phyloP scores from a whole-genome alignment of 2,113 vertebrate genomes.

The Anguilla rostrata region DNA sequence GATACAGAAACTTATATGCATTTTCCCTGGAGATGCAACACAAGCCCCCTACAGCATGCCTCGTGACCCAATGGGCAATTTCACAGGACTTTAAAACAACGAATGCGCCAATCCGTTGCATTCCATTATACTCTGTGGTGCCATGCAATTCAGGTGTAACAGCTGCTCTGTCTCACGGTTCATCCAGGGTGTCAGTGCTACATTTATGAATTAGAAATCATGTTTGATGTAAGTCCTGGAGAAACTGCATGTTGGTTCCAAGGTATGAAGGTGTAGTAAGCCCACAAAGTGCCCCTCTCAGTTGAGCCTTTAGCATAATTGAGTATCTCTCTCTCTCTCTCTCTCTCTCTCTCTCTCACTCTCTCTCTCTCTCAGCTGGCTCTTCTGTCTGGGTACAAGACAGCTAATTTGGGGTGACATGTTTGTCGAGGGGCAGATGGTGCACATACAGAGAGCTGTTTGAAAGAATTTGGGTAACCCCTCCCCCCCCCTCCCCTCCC shows the following conservation, averaged over 20 bases:
- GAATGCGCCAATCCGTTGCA: background rate
- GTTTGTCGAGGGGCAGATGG: constrained; percentile 31
- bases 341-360: background rate
- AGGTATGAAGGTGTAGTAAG: background rate
- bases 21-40: background rate
- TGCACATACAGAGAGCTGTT: constrained; percentile 9
- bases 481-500: background rate
- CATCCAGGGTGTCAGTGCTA: background rate
- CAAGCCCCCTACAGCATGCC: background rate
- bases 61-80: background rate
- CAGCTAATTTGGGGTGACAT: constrained; percentile 30
- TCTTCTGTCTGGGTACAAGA: background rate
- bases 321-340: background rate
- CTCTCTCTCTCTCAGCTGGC: background rate
- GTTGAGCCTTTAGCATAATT: background rate
- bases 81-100: background rate
- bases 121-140: background rate
- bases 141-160: background rate
- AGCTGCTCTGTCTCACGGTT: background rate
- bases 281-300: background rate
- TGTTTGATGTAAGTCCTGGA: background rate
- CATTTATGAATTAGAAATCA: background rate
- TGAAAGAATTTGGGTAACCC: constrained; percentile 14
- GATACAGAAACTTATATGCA: background rate
- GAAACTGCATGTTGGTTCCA: background rate